Conservation (phyloP, 2,113 vertebrate species). For the Engystomops pustulosus region DNA sequence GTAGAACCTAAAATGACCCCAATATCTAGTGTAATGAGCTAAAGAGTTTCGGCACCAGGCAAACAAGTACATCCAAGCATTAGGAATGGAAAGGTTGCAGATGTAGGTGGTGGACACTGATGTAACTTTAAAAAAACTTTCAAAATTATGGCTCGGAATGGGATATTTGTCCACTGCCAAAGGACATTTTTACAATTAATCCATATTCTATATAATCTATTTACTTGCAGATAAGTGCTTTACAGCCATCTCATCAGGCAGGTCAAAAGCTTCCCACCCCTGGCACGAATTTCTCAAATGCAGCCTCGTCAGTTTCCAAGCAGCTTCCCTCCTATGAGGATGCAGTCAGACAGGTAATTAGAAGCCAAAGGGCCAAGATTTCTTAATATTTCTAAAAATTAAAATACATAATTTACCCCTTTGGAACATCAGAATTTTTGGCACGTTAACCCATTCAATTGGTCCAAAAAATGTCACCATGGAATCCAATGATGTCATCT, state of each 20-base stretch:
- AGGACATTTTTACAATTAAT: constrained; percentile 11
- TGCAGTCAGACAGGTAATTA: constrained; percentile 91
- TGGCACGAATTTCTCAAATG: constrained; percentile 84
- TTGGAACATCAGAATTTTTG: neutral
- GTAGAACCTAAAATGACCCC: neutral
- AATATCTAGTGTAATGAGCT: neutral
- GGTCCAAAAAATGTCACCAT: constrained; percentile 40
- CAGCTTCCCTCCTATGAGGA: constrained; percentile 94
- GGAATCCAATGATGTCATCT: constrained; percentile 44
- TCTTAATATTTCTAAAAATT: neutral
- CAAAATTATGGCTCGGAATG: neutral
- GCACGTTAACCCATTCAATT: neutral
- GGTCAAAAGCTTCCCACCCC: constrained; percentile 85
- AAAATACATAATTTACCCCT: neutral
- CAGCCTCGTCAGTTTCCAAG: constrained; percentile 81
- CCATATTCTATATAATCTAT: constrained; percentile 64
- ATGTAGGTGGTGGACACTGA: neutral
- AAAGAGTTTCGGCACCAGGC: neutral
- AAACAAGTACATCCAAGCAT: neutral
- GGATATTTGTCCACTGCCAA: neutral
- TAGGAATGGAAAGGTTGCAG: neutral
- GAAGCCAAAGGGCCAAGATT: constrained; percentile 52
- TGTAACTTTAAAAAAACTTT: neutral
- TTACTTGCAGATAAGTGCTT: constrained; percentile 82
- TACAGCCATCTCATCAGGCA: constrained; percentile 80